A percentile compares a stretch with the other conserved stretches of the same genome.
These are phyloP conservation scores for Chionodraco myersi DNA, from an alignment of 2,113 vertebrate genomes.

Conservation along the genomic window DNA sequence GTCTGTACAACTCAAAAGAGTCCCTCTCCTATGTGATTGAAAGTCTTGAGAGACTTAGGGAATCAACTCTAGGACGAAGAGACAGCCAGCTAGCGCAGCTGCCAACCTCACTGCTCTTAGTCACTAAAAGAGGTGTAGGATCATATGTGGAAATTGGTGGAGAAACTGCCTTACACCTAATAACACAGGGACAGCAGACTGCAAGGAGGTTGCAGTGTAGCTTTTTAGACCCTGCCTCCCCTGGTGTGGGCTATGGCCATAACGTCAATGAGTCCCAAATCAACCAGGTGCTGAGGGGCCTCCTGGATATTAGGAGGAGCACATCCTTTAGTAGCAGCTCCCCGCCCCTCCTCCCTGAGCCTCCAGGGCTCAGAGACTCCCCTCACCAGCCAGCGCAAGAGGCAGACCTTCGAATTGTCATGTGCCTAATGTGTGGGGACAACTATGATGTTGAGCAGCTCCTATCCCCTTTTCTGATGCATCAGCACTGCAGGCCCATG, in stretches of 20 bases:
- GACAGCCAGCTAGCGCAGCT: slow-evolving; percentile 89
- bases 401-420: slow-evolving; percentile 90
- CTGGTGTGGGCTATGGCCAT: slow-evolving; percentile 92
- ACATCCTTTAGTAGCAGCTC: slow-evolving; percentile 83
- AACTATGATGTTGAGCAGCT: slow-evolving; percentile 89
- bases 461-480: slow-evolving; percentile 89
- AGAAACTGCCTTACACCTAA: slow-evolving; percentile 91
- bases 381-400: slow-evolving; percentile 85
- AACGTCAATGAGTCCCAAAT: slow-evolving; percentile 95
- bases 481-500: slow-evolving; percentile 88
- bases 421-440: slow-evolving; percentile 97
- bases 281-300: slow-evolving; percentile 90
- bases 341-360: slow-evolving; percentile 83
- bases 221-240: slow-evolving; percentile 91
- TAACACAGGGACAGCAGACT: slow-evolving; percentile 95
- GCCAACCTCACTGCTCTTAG: slow-evolving; percentile 89
- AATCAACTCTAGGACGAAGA: slow-evolving; percentile 88
- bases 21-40: slow-evolving; percentile 95
- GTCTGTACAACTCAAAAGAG: slow-evolving; percentile 98
- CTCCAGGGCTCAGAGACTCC: slow-evolving; percentile 86
- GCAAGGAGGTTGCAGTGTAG: slow-evolving; percentile 93
- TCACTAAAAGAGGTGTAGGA: slow-evolving; percentile 91
- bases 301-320: slow-evolving; percentile 92
- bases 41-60: slow-evolving; percentile 94
- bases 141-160: slow-evolving; percentile 88